Base-by-base conservation (phyloP, 2,113 vertebrate species). In the Pseudolaguvia tuberculata region DNA sequence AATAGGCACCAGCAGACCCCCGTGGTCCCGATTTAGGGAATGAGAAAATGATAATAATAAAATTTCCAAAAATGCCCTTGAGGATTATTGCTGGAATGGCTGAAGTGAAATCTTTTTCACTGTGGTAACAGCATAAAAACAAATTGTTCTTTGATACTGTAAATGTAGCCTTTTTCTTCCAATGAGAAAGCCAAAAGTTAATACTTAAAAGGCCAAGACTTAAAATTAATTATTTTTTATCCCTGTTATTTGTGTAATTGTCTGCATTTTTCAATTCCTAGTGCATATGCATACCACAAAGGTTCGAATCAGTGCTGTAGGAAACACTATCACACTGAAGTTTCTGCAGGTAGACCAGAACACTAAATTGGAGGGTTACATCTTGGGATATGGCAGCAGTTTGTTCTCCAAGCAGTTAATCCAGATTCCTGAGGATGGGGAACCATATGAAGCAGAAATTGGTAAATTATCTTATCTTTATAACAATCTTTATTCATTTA, bases 401-500 rank as follows among this genome's bases (percentile, higher is more conserved):
- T 87, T 94, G 78, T 94, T 95, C 79, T 94, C 95, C 84, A 98
- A 95, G 76, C 97, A 99, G 77, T 95, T 93, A 76, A 94, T 99
- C 52, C 88, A 93, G 73, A 88, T 98, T 56, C 95, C 97, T 10
- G 84, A 92, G 0, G 92, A 96, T 27, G 95, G 94, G 67, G 89
- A 94, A 77, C 89, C 87, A 1, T 93, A 90, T 0, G 75, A 93
- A 78, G 91, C 92, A 4, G 93, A 97, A 86, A 92, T 97, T 21
- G 97, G 97, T 98, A 93, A 14, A 14, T 11, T 73, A 75, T 47
- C 10, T 25, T 10, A 4, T 10, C 17, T 55, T 17, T 55, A 17
- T 68, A 11, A 61, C 21, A 17, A 18, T 20, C 27, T 62, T 31
- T 76, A 27, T 59, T 6, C 48, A 12, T 48, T 45, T 69, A 25